These are phyloP conservation scores for Parnassius smintheus DNA, from an alignment of 2,888 invertebrate genomes.

Conservation along the genomic window DNA sequence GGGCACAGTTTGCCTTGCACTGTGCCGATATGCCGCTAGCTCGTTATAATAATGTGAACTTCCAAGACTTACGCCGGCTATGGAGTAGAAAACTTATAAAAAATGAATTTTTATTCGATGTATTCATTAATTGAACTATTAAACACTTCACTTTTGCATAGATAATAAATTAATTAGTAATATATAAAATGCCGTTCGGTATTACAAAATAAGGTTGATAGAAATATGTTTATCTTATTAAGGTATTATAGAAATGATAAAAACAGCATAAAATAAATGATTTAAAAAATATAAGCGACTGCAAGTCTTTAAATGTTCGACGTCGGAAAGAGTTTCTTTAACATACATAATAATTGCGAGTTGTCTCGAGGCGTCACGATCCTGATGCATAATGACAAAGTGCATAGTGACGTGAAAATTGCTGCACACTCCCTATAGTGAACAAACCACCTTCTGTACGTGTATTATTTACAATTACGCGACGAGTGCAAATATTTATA, in stretches of 20 bases:
- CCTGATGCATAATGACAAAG: constrained; percentile 80
- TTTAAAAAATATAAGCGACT: constrained; percentile 38
- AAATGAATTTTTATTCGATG: too few relatives aligned
- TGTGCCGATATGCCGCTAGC: constrained; percentile 63
- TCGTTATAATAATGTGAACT: constrained; percentile 82
- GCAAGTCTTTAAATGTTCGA: constrained; percentile 51
- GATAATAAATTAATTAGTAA: too few relatives aligned
- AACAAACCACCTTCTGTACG: constrained; percentile 33
- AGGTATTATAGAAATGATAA: not conserved
- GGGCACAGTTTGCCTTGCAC: constrained; percentile 77
- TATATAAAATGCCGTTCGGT: too few relatives aligned
- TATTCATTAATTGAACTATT: too few relatives aligned
- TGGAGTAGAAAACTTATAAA: constrained; percentile 54
- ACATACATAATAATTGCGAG: constrained; percentile 80
- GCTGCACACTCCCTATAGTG: constrained; percentile 55
- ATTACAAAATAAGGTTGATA: too few relatives aligned
- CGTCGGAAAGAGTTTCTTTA: constrained; percentile 76
- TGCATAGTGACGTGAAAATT: constrained; percentile 79
- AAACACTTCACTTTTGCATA: too few relatives aligned
- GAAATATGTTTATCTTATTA: not conserved
- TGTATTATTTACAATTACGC: constrained; percentile 32
- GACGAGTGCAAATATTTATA: constrained; percentile 10
- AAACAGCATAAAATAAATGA: not conserved
- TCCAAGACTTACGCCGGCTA: constrained; percentile 73
- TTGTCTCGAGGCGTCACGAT: constrained; percentile 80